These are phyloP conservation scores for Papilio aristodemus DNA, from an alignment of 1,140 invertebrate species.

Conservation along the genomic window DNA sequence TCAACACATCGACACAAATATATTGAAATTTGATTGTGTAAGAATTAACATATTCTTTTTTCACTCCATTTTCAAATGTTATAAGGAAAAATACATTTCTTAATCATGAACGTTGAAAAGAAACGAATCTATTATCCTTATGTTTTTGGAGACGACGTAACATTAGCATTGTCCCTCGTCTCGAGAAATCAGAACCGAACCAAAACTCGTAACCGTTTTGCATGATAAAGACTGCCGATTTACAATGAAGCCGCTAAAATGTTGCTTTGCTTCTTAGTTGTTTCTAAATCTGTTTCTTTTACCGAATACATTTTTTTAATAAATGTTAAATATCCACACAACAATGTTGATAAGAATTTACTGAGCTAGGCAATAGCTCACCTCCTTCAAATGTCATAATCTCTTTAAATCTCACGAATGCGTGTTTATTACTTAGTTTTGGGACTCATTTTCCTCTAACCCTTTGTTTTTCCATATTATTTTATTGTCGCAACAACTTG, in stretches of 20 bases:
- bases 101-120: neutral
- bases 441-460: no score
- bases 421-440: no score
- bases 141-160: conserved; percentile 27
- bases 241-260: conserved; percentile 66
- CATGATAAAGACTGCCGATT: conserved; percentile 74
- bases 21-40: neutral
- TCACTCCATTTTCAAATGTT: neutral
- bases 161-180: conserved; percentile 51
- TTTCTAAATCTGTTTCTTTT: neutral
- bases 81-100: neutral
- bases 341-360: no score
- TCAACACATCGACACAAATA: neutral
- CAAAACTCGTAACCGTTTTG: conserved; percentile 62
- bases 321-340: no score
- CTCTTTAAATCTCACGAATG: no score
- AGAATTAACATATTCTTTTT: neutral
- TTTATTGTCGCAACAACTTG: no score
- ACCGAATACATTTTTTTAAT: no score
- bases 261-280: conserved; percentile 36
- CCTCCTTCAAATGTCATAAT: no score
- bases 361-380: no score
- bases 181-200: conserved; percentile 59
- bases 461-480: no score
- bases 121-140: neutral